These are phyloP conservation scores for Ormyrus rosae DNA, from an alignment of 2,888 invertebrate genomes.

Conservation along the genomic window DNA sequence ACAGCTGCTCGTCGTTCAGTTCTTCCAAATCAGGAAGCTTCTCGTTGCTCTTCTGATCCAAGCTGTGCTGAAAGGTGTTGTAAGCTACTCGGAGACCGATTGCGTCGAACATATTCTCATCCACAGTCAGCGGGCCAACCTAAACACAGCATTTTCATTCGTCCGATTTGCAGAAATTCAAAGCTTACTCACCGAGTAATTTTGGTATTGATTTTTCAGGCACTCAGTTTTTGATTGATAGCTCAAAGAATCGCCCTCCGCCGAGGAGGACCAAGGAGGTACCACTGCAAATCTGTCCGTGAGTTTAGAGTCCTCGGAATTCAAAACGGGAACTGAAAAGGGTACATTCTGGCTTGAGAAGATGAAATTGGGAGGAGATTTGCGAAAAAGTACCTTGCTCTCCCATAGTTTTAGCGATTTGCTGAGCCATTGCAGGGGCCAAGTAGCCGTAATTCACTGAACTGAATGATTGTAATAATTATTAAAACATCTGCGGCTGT, in stretches of 20 bases:
- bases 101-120: constrained; percentile 22
- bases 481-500: neutral
- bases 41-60: constrained; percentile 62
- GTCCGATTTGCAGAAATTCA: constrained; percentile 61
- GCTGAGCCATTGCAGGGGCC: constrained; percentile 26
- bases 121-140: neutral
- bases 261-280: no score
- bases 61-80: neutral
- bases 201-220: constrained; percentile 82
- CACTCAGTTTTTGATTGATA: constrained; percentile 80
- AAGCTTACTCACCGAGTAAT: constrained; percentile 69
- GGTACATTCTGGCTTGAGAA: no score
- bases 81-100: constrained; percentile 10
- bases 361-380: constrained; percentile 43
- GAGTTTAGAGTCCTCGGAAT: no score
- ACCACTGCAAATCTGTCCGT: no score
- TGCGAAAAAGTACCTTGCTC: constrained; percentile 30
- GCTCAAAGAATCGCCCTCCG: constrained; percentile 84
- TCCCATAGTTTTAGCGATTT: constrained; percentile 29
- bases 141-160: neutral
- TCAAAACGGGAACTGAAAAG: no score
- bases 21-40: constrained; percentile 81
- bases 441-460: constrained; percentile 40
- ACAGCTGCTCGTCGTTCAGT: constrained; percentile 83
- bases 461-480: neutral